phyloP scores from a whole-genome alignment of 2,797 vertebrate species.

The Dromococcyx pavoninus region DNA sequence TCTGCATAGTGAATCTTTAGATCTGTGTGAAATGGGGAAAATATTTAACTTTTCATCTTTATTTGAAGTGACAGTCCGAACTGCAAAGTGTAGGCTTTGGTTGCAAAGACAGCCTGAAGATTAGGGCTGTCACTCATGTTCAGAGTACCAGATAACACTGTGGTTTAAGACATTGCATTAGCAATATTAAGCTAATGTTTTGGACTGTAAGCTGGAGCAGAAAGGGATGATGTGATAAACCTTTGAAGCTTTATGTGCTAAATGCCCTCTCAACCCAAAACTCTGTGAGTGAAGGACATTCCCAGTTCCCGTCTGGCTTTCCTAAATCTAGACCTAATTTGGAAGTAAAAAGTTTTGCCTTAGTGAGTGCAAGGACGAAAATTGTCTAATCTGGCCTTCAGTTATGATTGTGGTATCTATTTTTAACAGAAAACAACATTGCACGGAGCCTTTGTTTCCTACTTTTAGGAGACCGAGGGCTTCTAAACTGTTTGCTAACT shows the following conservation, averaged over 20 bases:
- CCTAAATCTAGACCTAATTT: background rate
- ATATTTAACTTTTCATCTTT: constrained; percentile 2
- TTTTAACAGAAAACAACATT: background rate
- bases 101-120: background rate
- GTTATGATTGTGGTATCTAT: background rate
- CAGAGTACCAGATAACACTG: background rate
- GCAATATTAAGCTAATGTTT: background rate
- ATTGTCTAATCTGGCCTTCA: background rate
- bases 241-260: background rate
- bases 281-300: background rate
- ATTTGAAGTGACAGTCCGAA: background rate
- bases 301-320: background rate
- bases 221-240: background rate
- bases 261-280: background rate
- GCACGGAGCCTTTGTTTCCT: background rate
- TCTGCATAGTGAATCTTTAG: background rate
- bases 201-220: background rate
- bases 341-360: background rate
- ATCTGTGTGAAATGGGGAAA: background rate
- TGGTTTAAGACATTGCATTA: background rate
- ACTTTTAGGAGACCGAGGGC: background rate
- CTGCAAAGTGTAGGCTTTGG: background rate
- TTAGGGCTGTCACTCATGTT: background rate
- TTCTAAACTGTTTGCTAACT: background rate
- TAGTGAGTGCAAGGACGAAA: background rate